Evolutionary conservation across 2,888 invertebrate genomes (phyloP), one percentile per base, ranked within the genome.

Genomic region (Allolobophora icterica): DNA sequence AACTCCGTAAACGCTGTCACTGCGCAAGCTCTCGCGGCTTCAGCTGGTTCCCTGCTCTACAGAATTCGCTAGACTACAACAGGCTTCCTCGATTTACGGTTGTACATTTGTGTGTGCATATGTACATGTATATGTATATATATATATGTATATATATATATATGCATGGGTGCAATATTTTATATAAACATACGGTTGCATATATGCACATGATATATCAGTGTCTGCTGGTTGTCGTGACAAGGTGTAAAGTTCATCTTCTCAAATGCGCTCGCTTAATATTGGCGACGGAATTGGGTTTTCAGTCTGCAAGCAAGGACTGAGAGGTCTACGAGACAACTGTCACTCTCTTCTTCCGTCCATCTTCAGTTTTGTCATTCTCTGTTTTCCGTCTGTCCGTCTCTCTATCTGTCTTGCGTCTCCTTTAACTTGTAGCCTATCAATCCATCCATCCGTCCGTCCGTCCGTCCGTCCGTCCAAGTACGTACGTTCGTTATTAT

Each of bases 161-260:
- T 91, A 90, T 91, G 90, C 91, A 90, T 91, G 58, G 58, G 33
- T 91, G 91, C 91, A 58, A 91, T 34, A 91, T 45, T 91, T 58
- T 91, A 89, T 91, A 91, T 91, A 45, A 38, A 52, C n/a, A 52
- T 45, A 24, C 6, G 11, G 17, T 33, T 45, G n/a, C n/a, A 30
- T 87, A 87, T 8, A 35, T 42, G 19, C 13, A 4, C 1, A 13
- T 15, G 8, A 40, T 89, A 17, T 6, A 52, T 4, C 21, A 21
- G 15, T 52, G 52, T 52, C 6, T 71, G n/a, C n/a, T 52, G 52
- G 24, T 52, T 52, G 52, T 52, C 52, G 52, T 52, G 52, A 52
- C 52, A 52, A 52, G 52, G 52, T 52, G 52, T 52, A 52, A 52
- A 24, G 52, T 24, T 24, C 52, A 52, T 52, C 52, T 52, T 52